A percentile compares a stretch with the other conserved stretches of the same genome.
phyloP scores from a whole-genome alignment of 2,797 vertebrate species.

The Stomatorhinus walkeri region DNA sequence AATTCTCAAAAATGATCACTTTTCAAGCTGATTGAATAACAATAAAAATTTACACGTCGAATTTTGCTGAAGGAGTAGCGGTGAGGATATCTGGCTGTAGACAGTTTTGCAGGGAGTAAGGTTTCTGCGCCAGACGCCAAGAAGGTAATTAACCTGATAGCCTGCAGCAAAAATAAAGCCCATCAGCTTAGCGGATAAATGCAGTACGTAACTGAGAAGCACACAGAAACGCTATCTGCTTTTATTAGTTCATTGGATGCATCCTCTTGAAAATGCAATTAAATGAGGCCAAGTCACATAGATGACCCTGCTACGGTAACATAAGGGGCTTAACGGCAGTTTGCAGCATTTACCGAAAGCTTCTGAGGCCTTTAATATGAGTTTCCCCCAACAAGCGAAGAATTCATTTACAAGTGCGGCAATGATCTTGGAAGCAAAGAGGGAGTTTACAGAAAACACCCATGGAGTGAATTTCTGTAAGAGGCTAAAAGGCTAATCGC shows the following conservation, averaged over 20 bases:
- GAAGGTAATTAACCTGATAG: not conserved
- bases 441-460: conserved; percentile 43
- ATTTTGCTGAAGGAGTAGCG: not conserved
- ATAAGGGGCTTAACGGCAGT: conserved; percentile 31
- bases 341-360: conserved; percentile 36
- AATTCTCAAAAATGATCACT: not conserved
- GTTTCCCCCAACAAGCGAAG: conserved; percentile 55
- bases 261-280: conserved; percentile 46
- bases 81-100: not conserved
- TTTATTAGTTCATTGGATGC: conserved; percentile 7
- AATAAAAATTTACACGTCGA: not conserved
- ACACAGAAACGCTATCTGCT: not conserved
- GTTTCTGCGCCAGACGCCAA: not conserved
- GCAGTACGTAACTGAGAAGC: not conserved
- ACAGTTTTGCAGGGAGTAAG: not conserved
- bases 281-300: conserved; percentile 35
- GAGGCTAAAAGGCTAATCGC: conserved; percentile 67
- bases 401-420: conserved; percentile 46
- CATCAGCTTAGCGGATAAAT: not conserved
- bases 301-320: conserved; percentile 44
- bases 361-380: conserved; percentile 49
- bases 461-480: conserved; percentile 35
- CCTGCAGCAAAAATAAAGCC: not conserved
- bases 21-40: not conserved
- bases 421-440: conserved; percentile 47